phyloP scores from a whole-genome alignment of 1,140 invertebrate genomes.

The Tetragonula clypearis region DNA sequence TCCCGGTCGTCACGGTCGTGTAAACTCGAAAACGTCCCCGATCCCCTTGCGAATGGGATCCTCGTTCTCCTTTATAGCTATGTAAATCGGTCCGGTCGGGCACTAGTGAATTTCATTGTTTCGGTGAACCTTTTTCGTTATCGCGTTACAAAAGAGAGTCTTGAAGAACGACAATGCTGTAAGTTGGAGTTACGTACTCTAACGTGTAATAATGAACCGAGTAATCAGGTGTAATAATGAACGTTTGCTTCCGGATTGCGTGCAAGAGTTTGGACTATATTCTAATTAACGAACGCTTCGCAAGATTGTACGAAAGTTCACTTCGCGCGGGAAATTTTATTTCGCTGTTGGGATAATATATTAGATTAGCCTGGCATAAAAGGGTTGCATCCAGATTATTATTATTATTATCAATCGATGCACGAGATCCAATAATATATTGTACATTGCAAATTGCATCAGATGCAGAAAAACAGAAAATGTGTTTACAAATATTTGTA shows the following conservation, averaged over 20 bases:
- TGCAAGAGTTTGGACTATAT: background rate
- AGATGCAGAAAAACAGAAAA: too few species aligned
- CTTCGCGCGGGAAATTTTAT: background rate
- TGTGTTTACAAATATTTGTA: too few species aligned
- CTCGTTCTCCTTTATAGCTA: background rate
- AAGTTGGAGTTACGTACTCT: too few species aligned
- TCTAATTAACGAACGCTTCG: background rate
- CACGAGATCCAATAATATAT: too few species aligned
- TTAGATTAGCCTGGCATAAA: background rate
- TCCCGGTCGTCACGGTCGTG: slow-evolving; percentile 12
- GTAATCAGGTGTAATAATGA: slow-evolving; percentile 19
- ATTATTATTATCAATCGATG: too few species aligned
- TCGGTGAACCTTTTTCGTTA: background rate
- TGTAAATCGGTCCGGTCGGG: background rate
- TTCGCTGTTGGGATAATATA: background rate
- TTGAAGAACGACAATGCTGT: background rate
- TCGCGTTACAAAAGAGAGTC: background rate
- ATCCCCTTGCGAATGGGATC: background rate
- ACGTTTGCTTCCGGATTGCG: background rate
- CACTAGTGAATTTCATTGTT: background rate
- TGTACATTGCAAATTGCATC: too few species aligned
- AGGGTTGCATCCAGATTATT: background rate
- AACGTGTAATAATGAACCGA: background rate
- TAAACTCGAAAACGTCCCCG: background rate
- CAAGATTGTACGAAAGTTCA: background rate